These are phyloP conservation scores for Aphelenchoides fujianensis DNA, from an alignment of 1,140 invertebrate genomes.

Conservation along the genomic window DNA sequence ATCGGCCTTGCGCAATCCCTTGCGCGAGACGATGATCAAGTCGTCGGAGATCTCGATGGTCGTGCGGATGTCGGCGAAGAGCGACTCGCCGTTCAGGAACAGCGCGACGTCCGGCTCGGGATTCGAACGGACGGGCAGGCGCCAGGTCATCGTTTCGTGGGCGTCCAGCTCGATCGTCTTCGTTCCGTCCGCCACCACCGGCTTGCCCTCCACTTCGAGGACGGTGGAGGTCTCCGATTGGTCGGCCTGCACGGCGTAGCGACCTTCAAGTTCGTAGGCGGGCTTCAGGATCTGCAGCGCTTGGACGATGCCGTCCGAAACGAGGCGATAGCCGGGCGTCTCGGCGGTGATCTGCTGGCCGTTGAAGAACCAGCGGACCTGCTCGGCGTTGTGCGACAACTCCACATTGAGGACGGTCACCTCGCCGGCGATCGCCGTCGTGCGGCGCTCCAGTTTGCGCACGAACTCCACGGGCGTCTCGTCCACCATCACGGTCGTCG, in stretches of 20 bases:
- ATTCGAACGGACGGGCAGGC: conserved; percentile 26
- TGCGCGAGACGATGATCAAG: conserved; percentile 36
- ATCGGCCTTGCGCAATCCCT: conserved; percentile 67
- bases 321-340: conserved; percentile 29
- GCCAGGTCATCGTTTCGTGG: conserved; percentile 43
- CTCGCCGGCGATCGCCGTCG: conserved; percentile 41
- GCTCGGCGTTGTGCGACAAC: conserved; percentile 48
- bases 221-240: conserved; percentile 39
- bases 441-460: conserved; percentile 45
- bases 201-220: conserved; percentile 42
- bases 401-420: conserved; percentile 36
- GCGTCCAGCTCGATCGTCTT: conserved; percentile 46
- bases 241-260: conserved; percentile 45
- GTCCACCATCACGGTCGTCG: conserved; percentile 48
- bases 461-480: conserved; percentile 58
- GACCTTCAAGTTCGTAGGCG: conserved; percentile 37
- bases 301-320: conserved; percentile 29
- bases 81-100: conserved; percentile 44
- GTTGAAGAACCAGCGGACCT: conserved; percentile 47
- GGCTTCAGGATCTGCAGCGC: conserved; percentile 42
- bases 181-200: conserved; percentile 24
- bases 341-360: conserved; percentile 17
- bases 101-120: conserved; percentile 55
- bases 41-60: conserved; percentile 49
- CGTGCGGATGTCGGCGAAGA: conserved; percentile 47